phyloP scores from a whole-genome alignment of 2,797 vertebrate genomes.

The Eremophila alpestris region DNA sequence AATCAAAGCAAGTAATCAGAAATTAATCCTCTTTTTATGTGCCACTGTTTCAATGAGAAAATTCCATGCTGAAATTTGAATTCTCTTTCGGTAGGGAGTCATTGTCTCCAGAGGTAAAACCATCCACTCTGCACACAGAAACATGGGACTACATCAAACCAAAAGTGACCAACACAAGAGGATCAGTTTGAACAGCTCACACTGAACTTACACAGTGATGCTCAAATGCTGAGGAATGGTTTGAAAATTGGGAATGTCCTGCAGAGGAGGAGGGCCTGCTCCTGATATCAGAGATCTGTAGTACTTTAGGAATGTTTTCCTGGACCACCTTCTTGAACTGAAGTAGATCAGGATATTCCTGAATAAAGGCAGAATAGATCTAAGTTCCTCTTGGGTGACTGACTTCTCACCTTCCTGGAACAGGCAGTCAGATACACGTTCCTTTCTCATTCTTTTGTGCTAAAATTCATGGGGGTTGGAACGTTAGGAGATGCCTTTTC shows the following conservation, averaged over 20 bases:
- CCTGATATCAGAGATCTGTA: background rate
- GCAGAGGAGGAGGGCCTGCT: background rate
- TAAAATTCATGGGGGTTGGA: background rate
- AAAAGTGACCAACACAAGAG: background rate
- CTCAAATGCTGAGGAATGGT: background rate
- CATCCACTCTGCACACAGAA: background rate
- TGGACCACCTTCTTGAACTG: background rate
- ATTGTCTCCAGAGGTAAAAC: background rate
- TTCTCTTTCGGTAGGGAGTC: background rate
- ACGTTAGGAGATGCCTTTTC: background rate
- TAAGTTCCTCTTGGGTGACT: background rate
- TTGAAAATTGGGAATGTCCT: background rate
- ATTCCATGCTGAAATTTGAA: background rate
- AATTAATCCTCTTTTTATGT: background rate
- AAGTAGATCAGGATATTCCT: background rate
- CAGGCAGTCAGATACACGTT: background rate
- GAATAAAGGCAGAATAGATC: background rate
- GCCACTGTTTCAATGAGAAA: background rate
- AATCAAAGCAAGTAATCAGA: background rate
- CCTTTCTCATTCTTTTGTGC: background rate
- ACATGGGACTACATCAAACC: background rate
- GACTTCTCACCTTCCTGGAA: background rate
- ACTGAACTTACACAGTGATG: background rate
- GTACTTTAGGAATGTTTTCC: background rate
- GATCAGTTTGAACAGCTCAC: background rate